A percentile compares a stretch with the other conserved stretches of the same genome.
Conservation (phyloP, 1,140 invertebrate genomes). For the Diuraphis noxia region DNA sequence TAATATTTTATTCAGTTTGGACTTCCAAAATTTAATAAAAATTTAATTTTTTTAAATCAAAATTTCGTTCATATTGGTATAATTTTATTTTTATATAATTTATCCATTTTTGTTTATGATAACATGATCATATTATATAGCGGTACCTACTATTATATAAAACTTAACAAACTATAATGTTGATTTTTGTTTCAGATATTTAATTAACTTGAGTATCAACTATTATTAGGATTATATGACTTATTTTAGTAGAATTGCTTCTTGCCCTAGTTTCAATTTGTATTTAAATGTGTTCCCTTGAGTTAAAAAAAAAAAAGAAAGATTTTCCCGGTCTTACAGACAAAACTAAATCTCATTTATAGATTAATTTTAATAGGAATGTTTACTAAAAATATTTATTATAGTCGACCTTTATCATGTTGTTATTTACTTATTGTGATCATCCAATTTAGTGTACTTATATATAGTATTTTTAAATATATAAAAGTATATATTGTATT, state of each 20-base stretch:
- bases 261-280: slow-evolving; percentile 45
- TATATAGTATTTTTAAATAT: slow-evolving; percentile 49
- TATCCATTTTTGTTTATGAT: neutral
- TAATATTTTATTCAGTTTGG: neutral
- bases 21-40: neutral
- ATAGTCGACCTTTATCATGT: slow-evolving; percentile 53
- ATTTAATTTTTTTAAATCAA: neutral
- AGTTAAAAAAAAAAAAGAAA: slow-evolving; percentile 26
- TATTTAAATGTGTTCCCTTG: slow-evolving; percentile 39
- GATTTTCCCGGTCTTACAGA: slow-evolving; percentile 9
- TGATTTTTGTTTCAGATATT: slow-evolving; percentile 14
- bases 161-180: neutral
- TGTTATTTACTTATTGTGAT: slow-evolving; percentile 54
- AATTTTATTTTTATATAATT: neutral
- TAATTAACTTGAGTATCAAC: slow-evolving; percentile 37
- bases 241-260: slow-evolving; percentile 35
- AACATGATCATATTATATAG: neutral
- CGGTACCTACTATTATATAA: neutral
- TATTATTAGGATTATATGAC: slow-evolving; percentile 31
- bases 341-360: slow-evolving; percentile 43
- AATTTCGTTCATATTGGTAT: neutral
- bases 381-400: slow-evolving; percentile 43
- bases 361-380: slow-evolving; percentile 49
- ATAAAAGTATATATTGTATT: slow-evolving; percentile 52
- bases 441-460: slow-evolving; percentile 53